Conservation (phyloP, 1,140 invertebrate genomes). For the Rhopalosiphum padi region DNA sequence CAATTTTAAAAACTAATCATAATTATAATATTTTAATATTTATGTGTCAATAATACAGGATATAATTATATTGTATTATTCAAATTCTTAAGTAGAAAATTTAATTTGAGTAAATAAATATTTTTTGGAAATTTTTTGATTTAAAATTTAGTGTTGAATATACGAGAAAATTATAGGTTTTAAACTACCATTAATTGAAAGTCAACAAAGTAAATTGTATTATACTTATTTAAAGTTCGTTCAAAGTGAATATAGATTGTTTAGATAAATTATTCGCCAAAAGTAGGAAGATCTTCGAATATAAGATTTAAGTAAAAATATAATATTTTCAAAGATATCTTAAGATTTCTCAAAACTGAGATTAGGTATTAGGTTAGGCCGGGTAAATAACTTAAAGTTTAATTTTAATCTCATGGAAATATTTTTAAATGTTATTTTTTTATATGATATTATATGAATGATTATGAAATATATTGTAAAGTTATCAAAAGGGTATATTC, state of each 20-base stretch:
- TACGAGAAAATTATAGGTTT: neutral
- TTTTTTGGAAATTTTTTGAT: neutral
- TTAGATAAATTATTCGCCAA: neutral
- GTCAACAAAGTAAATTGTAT: neutral
- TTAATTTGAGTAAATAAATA: neutral
- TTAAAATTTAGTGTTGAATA: neutral
- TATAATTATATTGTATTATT: neutral
- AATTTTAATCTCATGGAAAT: neutral
- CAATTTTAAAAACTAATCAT: neutral
- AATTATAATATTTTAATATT: neutral
- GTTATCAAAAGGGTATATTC: neutral
- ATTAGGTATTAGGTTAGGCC: neutral
- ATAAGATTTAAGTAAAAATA: neutral
- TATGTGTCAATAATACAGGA: neutral
- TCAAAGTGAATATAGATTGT: neutral
- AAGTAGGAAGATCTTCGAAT: neutral
- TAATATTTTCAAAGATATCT: neutral
- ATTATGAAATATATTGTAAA: neutral
- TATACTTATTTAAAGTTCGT: neutral
- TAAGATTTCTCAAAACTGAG: neutral
- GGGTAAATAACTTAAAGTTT: neutral
- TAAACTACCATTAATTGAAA: neutral
- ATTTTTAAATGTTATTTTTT: neutral
- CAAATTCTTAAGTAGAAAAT: neutral
- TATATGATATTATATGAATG: neutral